Evolutionary conservation across 2,113 vertebrate genomes (phyloP), one percentile per base, ranked within the genome.

Genomic region (Poicephalus meyeri): DNA sequence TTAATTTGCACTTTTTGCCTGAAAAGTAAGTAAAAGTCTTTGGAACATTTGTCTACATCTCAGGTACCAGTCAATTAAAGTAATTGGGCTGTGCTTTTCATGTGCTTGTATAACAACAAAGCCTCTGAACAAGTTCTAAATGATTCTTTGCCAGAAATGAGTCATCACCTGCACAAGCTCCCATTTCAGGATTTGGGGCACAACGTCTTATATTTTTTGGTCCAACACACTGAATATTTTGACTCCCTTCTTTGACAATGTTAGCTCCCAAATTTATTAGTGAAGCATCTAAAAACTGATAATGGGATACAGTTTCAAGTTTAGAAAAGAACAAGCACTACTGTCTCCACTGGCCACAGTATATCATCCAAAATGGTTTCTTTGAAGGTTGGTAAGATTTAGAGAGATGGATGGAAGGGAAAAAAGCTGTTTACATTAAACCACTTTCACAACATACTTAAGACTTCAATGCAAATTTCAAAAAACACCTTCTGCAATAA

Each of bases 81-180:
- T 10, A 63, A 15, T 3, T 35, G 35, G 16, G 18, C 53, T 61
- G 39, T 56, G 17, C 15, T 90, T 73, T 88, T 66, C 61, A 52
- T 2, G 2, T 26, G 13, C 7, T 55, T 2, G 0, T 46, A 66
- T 10, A 24, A 29, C 3, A 4, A 35, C 5, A 50, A 82, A 71
- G 39, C 10, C 29, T 80, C 83, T 50, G 35, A 76, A 80, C 16
- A 55, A 71, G 18, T 33, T 74, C n/a, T 9, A 65, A 74, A 39
- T 2, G 6, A 61, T 71, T 20, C 52, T 37, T 31, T 58, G n/a
- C n/a, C 52, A 80, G 52, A 91, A 91, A 50, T 19, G 0, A 91
- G 42, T n/a, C 50, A n/a, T 16, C 26, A 50, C 35, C 52, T 76
- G 53, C n/a, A 60, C 28, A 64, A 41, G 42, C 13, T 31, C 18